These are phyloP conservation scores for Drosophila santomea DNA, from an alignment of 1,140 invertebrate species.

Conservation along the genomic window DNA sequence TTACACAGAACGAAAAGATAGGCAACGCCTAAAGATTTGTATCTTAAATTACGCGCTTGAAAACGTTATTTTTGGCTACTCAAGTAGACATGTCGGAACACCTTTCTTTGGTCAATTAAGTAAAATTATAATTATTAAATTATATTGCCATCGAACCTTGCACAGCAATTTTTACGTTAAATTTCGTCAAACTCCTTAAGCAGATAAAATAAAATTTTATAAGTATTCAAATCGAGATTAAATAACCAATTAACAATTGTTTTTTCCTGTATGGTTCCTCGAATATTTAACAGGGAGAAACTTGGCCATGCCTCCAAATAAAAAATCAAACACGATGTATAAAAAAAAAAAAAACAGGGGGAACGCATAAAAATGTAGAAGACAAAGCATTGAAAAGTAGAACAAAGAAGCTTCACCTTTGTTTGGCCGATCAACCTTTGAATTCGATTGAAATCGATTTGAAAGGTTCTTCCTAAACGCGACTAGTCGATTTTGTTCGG, in stretches of 20 bases:
- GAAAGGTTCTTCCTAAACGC: conserved; percentile 40
- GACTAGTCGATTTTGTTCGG: conserved; percentile 19
- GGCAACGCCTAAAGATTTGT: background rate
- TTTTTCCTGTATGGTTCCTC: background rate
- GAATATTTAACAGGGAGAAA: conserved; percentile 3
- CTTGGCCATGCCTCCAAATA: conserved; percentile 17
- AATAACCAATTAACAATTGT: background rate
- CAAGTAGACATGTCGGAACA: no score
- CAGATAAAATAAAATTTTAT: no score
- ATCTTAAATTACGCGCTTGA: background rate
- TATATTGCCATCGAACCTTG: no score
- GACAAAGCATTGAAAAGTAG: conserved; percentile 29
- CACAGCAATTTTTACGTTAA: no score
- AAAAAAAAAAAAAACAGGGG: conserved; percentile 6
- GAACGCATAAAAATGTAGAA: conserved; percentile 22
- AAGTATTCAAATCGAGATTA: no score
- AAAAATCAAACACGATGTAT: conserved; percentile 9
- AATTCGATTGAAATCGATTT: conserved; percentile 30
- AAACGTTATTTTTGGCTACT: no score
- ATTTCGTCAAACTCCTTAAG: no score
- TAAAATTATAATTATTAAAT: no score
- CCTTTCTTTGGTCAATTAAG: no score
- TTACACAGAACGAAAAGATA: conserved; percentile 1
- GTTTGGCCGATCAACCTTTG: conserved; percentile 42
- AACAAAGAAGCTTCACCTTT: conserved; percentile 52